These are phyloP conservation scores for Lobophora halterata DNA, from an alignment of 2,888 invertebrate genomes.

Conservation along the genomic window DNA sequence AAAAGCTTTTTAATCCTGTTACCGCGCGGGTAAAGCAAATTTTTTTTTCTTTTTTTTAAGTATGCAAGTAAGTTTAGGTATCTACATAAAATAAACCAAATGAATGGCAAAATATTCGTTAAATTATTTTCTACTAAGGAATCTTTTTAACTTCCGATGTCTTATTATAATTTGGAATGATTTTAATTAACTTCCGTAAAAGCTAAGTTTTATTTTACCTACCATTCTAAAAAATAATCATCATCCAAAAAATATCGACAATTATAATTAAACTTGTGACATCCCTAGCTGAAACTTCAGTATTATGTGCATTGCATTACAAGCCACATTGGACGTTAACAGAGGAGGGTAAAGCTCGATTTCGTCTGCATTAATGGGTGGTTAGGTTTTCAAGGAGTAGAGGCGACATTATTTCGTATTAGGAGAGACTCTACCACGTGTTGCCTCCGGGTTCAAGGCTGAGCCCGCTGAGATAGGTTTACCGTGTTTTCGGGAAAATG, in stretches of 20 bases:
- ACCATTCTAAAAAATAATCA: constrained; percentile 9
- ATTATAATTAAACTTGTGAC: constrained; percentile 29
- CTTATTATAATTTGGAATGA: too few species aligned
- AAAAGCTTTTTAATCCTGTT: too few species aligned
- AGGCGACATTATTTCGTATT: constrained; percentile 61
- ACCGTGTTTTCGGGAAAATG: constrained; percentile 29
- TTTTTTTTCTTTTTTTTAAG: too few species aligned
- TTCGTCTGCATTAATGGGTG: constrained; percentile 37
- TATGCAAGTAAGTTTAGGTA: too few species aligned
- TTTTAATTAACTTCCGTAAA: too few species aligned
- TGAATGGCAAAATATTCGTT: too few species aligned
- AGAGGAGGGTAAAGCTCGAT: constrained; percentile 45
- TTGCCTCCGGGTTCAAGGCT: constrained; percentile 67
- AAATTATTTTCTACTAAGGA: too few species aligned
- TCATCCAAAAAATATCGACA: constrained; percentile 26
- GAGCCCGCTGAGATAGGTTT: constrained; percentile 42
- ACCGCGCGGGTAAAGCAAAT: too few species aligned
- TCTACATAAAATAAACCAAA: too few species aligned
- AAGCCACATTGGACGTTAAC: constrained; percentile 49
- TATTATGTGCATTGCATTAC: constrained; percentile 29
- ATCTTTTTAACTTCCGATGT: too few species aligned
- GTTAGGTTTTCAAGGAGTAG: constrained; percentile 56
- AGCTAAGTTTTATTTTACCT: too few species aligned
- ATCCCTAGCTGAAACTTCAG: constrained; percentile 33
- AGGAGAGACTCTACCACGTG: constrained; percentile 62